Evolutionary conservation across 2,113 vertebrate genomes (phyloP).

Genomic region (Aspiorhynchus laticeps): DNA sequence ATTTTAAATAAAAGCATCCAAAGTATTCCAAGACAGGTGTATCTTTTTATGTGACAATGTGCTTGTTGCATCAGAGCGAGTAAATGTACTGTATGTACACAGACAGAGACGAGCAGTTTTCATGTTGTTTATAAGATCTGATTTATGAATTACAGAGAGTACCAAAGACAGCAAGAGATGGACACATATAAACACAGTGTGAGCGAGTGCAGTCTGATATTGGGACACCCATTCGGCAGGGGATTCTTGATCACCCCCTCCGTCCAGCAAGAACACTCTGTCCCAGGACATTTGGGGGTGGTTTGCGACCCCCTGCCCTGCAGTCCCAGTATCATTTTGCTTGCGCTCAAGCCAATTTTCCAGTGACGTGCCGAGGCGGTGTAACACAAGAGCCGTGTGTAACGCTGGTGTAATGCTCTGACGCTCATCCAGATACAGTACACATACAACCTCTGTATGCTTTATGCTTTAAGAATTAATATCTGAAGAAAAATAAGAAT

Average conservation of each 20-base stretch:
- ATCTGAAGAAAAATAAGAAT: background rate
- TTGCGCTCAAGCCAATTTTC: constrained; percentile 59
- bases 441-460: background rate
- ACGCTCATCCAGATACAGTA: background rate
- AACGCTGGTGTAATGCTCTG: background rate
- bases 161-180: background rate
- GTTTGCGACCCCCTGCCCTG: constrained; percentile 56
- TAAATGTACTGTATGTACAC: background rate
- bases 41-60: background rate
- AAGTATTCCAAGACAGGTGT: background rate
- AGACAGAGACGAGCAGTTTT: background rate
- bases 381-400: background rate
- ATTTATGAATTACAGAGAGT: background rate
- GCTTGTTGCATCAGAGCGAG: background rate
- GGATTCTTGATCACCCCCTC: background rate
- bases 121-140: background rate
- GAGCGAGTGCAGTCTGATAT: background rate
- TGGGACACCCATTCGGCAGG: background rate
- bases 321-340: constrained; percentile 38
- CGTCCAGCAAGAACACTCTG: constrained; percentile 71
- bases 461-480: background rate
- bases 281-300: constrained; percentile 60
- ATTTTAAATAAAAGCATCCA: background rate
- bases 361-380: constrained; percentile 19
- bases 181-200: constrained; percentile 19